Percentiles rank a stretch among this genome's conserved stretches.
Evolutionary conservation across 2,888 invertebrate genomes (phyloP).

Genomic region (Drosophila leonis): DNA sequence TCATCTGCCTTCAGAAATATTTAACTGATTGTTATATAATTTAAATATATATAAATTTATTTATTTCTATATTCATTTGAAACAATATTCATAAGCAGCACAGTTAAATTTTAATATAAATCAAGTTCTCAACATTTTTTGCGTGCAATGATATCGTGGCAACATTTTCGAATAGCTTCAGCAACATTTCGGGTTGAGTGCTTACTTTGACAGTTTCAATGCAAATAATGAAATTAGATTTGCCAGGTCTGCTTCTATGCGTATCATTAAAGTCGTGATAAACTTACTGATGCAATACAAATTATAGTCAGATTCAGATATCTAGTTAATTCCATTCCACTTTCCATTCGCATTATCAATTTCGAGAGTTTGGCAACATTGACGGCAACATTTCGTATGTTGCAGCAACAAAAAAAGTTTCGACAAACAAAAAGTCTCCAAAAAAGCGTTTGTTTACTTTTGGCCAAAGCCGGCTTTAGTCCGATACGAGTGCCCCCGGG

Average conservation of each 20-base stretch:
- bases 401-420: slow-evolving; percentile 62
- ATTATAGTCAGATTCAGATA: no score
- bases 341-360: neutral
- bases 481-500: slow-evolving; percentile 50
- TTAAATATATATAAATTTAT: neutral
- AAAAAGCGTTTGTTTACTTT: slow-evolving; percentile 74
- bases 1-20: neutral
- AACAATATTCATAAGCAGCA: no score
- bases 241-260: neutral
- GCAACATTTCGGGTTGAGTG: slow-evolving; percentile 22
- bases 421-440: slow-evolving; percentile 47
- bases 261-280: neutral
- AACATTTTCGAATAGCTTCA: neutral
- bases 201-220: neutral
- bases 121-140: neutral
- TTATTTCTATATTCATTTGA: neutral
- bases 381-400: slow-evolving; percentile 56
- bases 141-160: neutral
- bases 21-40: neutral
- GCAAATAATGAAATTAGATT: neutral
- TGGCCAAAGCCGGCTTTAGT: slow-evolving; percentile 66
- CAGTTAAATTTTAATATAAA: neutral
- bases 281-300: neutral
- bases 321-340: no score
- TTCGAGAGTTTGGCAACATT: slow-evolving; percentile 24